A percentile compares a stretch with the other conserved stretches of the same genome.
These are phyloP conservation scores for Drosophila pectinifera DNA, from an alignment of 1,140 invertebrate genomes.

Conservation along the genomic window DNA sequence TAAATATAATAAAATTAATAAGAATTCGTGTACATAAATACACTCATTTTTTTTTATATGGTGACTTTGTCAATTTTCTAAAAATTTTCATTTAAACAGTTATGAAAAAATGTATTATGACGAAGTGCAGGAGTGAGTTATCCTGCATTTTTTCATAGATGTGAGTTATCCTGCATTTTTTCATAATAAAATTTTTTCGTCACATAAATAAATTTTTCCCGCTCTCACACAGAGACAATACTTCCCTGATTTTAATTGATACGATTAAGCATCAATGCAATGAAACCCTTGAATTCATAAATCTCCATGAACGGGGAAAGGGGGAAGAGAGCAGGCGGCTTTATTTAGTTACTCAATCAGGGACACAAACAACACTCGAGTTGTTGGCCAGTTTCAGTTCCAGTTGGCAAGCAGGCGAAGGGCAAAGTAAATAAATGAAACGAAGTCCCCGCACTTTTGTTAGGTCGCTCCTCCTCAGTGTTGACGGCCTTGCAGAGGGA, in stretches of 20 bases:
- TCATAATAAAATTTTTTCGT: no score
- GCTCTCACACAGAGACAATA: not conserved
- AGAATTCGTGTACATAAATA: no score
- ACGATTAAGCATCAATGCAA: conserved; percentile 8
- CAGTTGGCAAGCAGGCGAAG: conserved; percentile 53
- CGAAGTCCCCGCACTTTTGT: conserved; percentile 67
- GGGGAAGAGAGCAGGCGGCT: conserved; percentile 8
- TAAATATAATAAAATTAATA: no score
- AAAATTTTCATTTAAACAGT: no score
- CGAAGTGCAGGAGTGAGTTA: no score
- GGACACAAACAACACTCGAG: conserved; percentile 71
- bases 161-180: no score
- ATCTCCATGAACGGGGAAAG: not conserved
- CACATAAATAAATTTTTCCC: no score
- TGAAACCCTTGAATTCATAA: conserved; percentile 18
- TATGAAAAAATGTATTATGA: no score
- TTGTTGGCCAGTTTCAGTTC: conserved; percentile 62
- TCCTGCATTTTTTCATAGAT: no score
- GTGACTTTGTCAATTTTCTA: no score
- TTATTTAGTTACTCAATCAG: conserved; percentile 79
- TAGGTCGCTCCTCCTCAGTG: conserved; percentile 21
- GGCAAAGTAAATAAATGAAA: conserved; percentile 75
- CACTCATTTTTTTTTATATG: no score
- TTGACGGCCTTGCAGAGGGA: not conserved
- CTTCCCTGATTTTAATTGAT: conserved; percentile 10